Conservation (phyloP, 2,888 invertebrate species). For the Protonemura montana region DNA sequence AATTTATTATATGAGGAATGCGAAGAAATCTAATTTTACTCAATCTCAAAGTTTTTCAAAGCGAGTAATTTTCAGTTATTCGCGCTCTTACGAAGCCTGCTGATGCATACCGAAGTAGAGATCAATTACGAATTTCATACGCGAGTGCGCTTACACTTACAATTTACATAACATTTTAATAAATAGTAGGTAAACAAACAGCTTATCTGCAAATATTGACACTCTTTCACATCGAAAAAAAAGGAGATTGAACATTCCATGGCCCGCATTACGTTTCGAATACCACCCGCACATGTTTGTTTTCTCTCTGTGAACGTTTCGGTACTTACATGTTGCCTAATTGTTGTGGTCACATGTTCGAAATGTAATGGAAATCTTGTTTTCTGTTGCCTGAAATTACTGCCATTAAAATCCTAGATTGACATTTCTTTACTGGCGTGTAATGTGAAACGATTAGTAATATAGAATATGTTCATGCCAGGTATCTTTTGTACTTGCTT, state of each 20-base stretch:
- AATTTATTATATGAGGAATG: neutral
- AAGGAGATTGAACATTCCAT: neutral
- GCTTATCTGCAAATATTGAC: neutral
- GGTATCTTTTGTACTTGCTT: no score
- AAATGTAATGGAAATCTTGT: neutral
- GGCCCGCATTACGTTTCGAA: neutral
- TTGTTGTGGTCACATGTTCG: neutral
- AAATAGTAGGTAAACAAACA: neutral
- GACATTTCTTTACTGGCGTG: neutral
- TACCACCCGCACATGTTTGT: neutral
- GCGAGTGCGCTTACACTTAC: neutral
- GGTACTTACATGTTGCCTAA: neutral
- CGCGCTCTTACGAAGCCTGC: neutral
- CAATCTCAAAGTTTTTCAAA: neutral
- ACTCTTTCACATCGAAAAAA: neutral
- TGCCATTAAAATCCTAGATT: neutral
- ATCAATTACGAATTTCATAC: neutral
- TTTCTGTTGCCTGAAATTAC: neutral
- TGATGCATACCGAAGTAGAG: neutral
- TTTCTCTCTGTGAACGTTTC: neutral
- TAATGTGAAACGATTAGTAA: neutral
- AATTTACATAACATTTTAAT: neutral
- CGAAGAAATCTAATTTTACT: neutral
- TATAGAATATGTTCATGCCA: neutral
- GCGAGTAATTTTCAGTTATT: neutral